Base-by-base conservation (phyloP, 2,888 invertebrate genomes). In the Eupsilia transversa region DNA sequence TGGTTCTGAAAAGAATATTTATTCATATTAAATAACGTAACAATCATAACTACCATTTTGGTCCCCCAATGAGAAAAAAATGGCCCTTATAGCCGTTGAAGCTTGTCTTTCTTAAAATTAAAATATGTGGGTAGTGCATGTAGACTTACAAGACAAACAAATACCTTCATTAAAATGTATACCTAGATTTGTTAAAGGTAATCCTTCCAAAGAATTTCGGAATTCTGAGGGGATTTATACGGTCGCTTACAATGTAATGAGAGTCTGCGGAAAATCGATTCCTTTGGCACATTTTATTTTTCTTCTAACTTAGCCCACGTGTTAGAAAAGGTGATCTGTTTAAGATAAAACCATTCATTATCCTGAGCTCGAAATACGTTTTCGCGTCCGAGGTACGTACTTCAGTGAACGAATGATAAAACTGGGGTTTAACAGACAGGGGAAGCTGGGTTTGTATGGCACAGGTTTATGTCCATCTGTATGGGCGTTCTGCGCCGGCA, bases 361-460 rank as follows among this genome's bases (percentile, higher is more conserved):
- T 76, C 68, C 74, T 59, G 79, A 74, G 83, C 75, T 83, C 80
- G 80, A 86, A 86, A 85, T 87, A 87, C 80, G 80, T 83, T 86
- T 79, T 83, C 83, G 73, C 77, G 79, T 82, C 77, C 72, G 74
- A 80, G 83, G 76, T 86, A 83, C 73, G 76, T 86, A 83, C 74
- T 86, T 74, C 80, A 84, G 85, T 85, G 89, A 89, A 87, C 77
- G 85, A 86, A 88, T 89, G 88, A 89, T 93, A 91, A 91, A 92
- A 92, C 85, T 88, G 87, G 83, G 78, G 83, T 87, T 88, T 90
- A 91, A 91, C 89, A 91, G 88, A 80, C 87, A 89, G 89, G 88
- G 86, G 88, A 89, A 87, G 87, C 86, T 82, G 64, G 68, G 60
- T 38, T 74, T 87, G 85, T 84, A 78, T 83, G 78, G 75, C 60